Evolutionary conservation across 2,888 invertebrate genomes (phyloP).

Genomic region (Rapana venosa): DNA sequence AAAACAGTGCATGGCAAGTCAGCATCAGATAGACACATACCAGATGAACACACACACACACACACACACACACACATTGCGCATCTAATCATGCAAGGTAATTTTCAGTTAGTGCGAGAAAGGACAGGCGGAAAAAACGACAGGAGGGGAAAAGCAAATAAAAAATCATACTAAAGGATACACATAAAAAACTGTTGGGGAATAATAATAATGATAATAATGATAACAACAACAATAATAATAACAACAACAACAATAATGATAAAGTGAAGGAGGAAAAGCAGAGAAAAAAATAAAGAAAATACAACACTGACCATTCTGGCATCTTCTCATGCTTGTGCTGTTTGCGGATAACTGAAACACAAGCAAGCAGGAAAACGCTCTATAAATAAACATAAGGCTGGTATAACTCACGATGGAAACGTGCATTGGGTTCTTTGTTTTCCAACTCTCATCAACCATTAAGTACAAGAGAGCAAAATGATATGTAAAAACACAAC

Average conservation of each 20-base stretch:
- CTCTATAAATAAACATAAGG: background rate
- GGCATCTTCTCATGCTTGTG: conserved; percentile 36
- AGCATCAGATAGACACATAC: too few relatives aligned
- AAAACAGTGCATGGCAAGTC: too few relatives aligned
- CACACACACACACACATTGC: background rate
- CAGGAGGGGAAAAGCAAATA: background rate
- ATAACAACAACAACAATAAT: background rate
- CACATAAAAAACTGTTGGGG: background rate
- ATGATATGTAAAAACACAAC: background rate
- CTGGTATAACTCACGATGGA: background rate
- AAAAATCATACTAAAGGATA: background rate
- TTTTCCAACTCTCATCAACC: background rate
- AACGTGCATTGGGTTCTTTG: background rate
- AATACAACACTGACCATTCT: conserved; percentile 22
- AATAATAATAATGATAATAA: background rate
- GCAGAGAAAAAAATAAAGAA: background rate
- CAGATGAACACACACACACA: background rate
- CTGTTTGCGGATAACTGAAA: conserved; percentile 33
- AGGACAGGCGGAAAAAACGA: background rate
- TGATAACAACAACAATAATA: background rate
- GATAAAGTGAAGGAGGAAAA: background rate
- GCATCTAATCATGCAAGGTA: background rate
- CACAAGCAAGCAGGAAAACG: conserved; percentile 14
- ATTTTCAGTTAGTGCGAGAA: background rate
- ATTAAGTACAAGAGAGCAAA: background rate